phyloP scores from a whole-genome alignment of 2,888 invertebrate species.

The Tubulanus polymorphus region DNA sequence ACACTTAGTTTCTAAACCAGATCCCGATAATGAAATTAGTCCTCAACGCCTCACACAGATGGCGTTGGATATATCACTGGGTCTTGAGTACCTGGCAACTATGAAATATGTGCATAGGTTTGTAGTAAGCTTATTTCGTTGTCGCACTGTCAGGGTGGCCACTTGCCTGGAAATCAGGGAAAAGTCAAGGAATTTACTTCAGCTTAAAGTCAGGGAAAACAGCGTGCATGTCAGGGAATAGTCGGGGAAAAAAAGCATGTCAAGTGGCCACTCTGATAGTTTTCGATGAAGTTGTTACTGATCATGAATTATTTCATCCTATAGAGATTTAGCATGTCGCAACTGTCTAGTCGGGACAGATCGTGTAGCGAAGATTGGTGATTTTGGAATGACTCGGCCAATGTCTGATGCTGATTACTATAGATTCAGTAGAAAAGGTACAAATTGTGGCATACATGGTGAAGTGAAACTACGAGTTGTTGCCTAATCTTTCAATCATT shows the following conservation, averaged over 20 bases:
- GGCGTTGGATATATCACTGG: slow-evolving; percentile 83
- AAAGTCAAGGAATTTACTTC: too few relatives aligned
- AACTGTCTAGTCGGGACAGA: slow-evolving; percentile 77
- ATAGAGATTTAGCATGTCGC: slow-evolving; percentile 73
- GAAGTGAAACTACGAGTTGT: too few relatives aligned
- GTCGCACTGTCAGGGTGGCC: too few relatives aligned
- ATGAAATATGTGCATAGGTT: slow-evolving; percentile 80
- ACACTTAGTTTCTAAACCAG: slow-evolving; percentile 64
- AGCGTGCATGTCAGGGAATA: too few relatives aligned
- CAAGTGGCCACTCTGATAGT: too few relatives aligned
- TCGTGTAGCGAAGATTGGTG: slow-evolving; percentile 70
- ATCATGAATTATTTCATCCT: slow-evolving; percentile 26
- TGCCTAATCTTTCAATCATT: too few relatives aligned
- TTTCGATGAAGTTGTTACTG: too few relatives aligned
- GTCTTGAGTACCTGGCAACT: slow-evolving; percentile 77
- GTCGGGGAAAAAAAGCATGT: too few relatives aligned
- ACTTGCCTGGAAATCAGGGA: too few relatives aligned
- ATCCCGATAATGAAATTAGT: slow-evolving; percentile 67
- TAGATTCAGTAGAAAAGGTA: slow-evolving; percentile 73
- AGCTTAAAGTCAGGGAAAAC: too few relatives aligned
- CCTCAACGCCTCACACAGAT: slow-evolving; percentile 75
- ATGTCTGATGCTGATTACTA: slow-evolving; percentile 87
- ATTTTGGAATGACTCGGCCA: slow-evolving; percentile 89
- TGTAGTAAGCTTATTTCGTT: too few relatives aligned
- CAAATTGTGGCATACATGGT: too few relatives aligned